Evolutionary conservation across 2,888 invertebrate species (phyloP), one percentile per base, ranked within the genome.

Genomic region (Seira ritae): DNA sequence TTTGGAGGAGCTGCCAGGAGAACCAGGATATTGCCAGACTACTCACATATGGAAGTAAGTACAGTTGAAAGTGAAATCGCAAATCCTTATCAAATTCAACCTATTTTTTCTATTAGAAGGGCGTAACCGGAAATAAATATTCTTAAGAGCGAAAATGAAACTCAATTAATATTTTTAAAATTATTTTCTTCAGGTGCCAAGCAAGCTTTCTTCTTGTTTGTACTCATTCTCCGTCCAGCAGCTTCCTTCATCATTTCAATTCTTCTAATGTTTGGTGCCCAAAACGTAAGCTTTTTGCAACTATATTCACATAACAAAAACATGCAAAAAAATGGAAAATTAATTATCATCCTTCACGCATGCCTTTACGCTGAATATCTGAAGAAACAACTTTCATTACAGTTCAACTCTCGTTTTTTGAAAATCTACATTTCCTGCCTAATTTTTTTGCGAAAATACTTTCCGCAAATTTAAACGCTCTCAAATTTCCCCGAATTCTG

Each of bases 31-130:
- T 89, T 71, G 84, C 67, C 0, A 85, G 84, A 84, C 81, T 89
- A 66, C 80, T 89, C 17, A 78, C 79, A n/a, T 89, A 87, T 78
- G 87, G 88, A 80, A 84, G 89, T 89, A 85, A 84, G 86, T 12
- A 15, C 42, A 12, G 6, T 17, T n/a, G 17, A 65, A 8, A 65
- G 8, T n/a, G 8, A 65, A n/a, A 12, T n/a, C n/a, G n/a, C n/a
- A n/a, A n/a, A n/a, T n/a, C n/a, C n/a, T n/a, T n/a, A n/a, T n/a
- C n/a, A n/a, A n/a, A n/a, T 10, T 22, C 3, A 68, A 22, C 6
- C 20, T n/a, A 68, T 8, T 10, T 6, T 68, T n/a, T 68, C 8
- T 12, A 3, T 68, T 10, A 42, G 12, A 42, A 42, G n/a, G n/a
- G n/a, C n/a, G n/a, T n/a, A n/a, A n/a, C n/a, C n/a, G n/a, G n/a